phyloP scores from a whole-genome alignment of 2,113 vertebrate species.

The Mirounga angustirostris region DNA sequence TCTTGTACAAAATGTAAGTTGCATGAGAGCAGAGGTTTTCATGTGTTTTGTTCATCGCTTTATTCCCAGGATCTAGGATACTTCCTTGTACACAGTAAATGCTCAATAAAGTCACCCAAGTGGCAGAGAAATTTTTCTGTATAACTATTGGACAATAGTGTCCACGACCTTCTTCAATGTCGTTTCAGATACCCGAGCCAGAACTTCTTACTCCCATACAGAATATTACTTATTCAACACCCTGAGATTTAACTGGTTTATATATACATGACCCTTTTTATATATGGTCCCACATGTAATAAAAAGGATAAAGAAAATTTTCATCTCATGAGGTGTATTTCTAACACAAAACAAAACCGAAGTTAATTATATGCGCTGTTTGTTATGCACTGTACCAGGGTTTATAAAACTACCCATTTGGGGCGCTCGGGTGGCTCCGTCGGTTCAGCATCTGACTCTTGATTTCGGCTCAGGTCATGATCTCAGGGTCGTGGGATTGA shows the following conservation, averaged over 20 bases:
- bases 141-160: conserved; percentile 56
- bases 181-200: background rate
- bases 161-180: background rate
- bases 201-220: background rate
- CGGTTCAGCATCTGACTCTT: background rate
- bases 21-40: background rate
- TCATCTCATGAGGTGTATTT: background rate
- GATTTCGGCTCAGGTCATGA: background rate
- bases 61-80: background rate
- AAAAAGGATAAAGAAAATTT: background rate
- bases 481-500: background rate
- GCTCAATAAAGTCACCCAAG: background rate
- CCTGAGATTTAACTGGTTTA: background rate
- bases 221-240: background rate
- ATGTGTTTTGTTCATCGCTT: background rate
- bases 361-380: background rate
- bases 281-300: background rate
- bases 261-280: background rate
- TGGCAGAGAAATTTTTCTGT: conserved; percentile 70
- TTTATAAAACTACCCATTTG: background rate
- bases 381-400: background rate
- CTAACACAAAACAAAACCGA: background rate
- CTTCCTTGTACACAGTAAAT: no score
- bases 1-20: background rate
- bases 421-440: background rate